Evolutionary conservation across 2,113 vertebrate genomes (phyloP), one percentile per base, ranked within the genome.

Genomic region (Trichechus manatus): DNA sequence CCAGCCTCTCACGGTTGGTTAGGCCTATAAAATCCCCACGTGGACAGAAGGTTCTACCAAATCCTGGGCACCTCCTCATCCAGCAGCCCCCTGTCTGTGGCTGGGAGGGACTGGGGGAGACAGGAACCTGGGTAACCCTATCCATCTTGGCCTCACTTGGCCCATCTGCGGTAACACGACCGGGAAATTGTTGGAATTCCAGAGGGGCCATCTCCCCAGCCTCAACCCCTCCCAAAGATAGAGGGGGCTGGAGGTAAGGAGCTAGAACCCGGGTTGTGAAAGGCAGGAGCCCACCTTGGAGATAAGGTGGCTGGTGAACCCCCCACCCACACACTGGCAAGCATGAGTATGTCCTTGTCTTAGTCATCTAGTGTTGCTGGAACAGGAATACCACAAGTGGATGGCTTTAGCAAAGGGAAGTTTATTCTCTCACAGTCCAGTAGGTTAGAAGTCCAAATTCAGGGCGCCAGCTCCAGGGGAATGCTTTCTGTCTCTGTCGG

Each of bases 11-110:
- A 15, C 14, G 14, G 53, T 17, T 17, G 0, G 3, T 23, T 1
- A 4, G 19, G 0, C 64, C 11, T 31, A 27, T 17, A 3, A 0
- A 3, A 0, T 33, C 27, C 8, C 17, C 19, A 11, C 2, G 2
- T 23, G 1, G 20, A 31, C 53, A 31, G 31, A 23, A 74, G 25
- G 13, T 15, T 31, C 4, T 56, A 13, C 53, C 13, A 17, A 56
- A 2, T 8, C 5, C 42, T 3, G 10, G 86, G 13, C 53, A 25
- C 3, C 64, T 53, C 3, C 33, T 0, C 59, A 9, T 3, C 3
- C 22, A 17, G 47, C 9, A 29, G 42, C 17, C 29, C 42, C 22
- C 1, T 5, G n/a, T 47, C 3, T 9, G 20, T 39, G 1, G 9
- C 33, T 8, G 17, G 36, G 19, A 25, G 36, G 4, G 14, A 22